phyloP scores from a whole-genome alignment of 2,113 vertebrate genomes.

The Nematolebias whitei region DNA sequence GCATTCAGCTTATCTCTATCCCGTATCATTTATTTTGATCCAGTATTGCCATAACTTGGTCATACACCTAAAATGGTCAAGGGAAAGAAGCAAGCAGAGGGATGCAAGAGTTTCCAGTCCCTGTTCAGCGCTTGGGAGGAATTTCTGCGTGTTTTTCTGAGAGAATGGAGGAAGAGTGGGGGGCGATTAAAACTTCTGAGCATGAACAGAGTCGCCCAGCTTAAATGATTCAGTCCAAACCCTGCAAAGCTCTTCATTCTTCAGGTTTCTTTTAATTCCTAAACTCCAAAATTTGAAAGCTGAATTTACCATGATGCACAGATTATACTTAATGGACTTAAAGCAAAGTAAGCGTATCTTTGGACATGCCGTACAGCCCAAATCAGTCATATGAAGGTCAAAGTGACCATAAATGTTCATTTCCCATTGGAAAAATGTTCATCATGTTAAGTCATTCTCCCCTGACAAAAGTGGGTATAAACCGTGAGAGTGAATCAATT shows the following conservation, averaged over 20 bases:
- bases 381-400: conserved; percentile 4
- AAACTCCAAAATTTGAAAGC: not conserved
- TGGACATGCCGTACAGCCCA: not conserved
- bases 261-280: not conserved
- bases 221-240: conserved; percentile 21
- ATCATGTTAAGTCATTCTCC: conserved; percentile 40
- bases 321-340: not conserved
- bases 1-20: conserved; percentile 2
- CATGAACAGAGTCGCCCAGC: conserved; percentile 64
- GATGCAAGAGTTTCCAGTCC: conserved; percentile 37
- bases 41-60: conserved; percentile 12
- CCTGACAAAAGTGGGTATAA: conserved; percentile 10
- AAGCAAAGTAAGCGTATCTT: not conserved
- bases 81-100: conserved; percentile 5
- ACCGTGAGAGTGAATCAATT: conserved; percentile 39
- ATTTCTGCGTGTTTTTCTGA: conserved; percentile 61
- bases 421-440: conserved; percentile 34
- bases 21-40: conserved; percentile 23
- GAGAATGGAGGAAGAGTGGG: conserved; percentile 52
- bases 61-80: conserved; percentile 48
- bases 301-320: not conserved
- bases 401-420: conserved; percentile 3
- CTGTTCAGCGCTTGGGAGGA: conserved; percentile 63
- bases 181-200: conserved; percentile 65
- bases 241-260: not conserved